A percentile compares a stretch with the other conserved stretches of the same genome.
These are phyloP conservation scores for Temnothorax nylanderi DNA, from an alignment of 1,140 invertebrate species.

Conservation along the genomic window DNA sequence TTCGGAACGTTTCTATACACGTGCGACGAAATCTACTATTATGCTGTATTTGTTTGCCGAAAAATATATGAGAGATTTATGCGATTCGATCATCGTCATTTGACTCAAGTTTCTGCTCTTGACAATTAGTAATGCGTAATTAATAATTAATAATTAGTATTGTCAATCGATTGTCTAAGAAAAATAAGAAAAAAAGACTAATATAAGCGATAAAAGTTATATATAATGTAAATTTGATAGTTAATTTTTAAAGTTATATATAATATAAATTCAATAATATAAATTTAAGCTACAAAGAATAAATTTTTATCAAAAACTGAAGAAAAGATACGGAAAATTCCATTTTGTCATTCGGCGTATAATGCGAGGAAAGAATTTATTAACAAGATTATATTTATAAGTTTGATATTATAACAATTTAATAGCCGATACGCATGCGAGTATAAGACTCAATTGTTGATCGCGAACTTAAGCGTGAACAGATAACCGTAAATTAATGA, in stretches of 20 bases:
- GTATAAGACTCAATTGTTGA: conserved; percentile 3
- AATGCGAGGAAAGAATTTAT: background rate
- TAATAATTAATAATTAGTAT: background rate
- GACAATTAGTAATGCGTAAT: background rate
- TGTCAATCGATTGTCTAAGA: background rate
- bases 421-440: background rate
- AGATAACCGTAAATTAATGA: conserved; percentile 18
- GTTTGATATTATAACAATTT: background rate
- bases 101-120: background rate
- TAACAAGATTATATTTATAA: background rate
- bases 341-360: background rate
- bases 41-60: background rate
- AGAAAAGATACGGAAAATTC: background rate
- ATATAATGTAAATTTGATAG: background rate
- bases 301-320: background rate
- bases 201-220: background rate
- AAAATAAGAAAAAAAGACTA: background rate
- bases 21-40: background rate
- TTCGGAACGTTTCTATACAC: background rate
- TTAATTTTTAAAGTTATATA: too few species aligned
- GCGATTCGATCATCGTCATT: background rate
- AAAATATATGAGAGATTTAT: too few species aligned
- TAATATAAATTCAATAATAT: too few species aligned
- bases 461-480: background rate
- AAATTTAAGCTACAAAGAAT: background rate